Base-by-base conservation (phyloP, 1,140 invertebrate species). In the Drosophila mauritiana region DNA sequence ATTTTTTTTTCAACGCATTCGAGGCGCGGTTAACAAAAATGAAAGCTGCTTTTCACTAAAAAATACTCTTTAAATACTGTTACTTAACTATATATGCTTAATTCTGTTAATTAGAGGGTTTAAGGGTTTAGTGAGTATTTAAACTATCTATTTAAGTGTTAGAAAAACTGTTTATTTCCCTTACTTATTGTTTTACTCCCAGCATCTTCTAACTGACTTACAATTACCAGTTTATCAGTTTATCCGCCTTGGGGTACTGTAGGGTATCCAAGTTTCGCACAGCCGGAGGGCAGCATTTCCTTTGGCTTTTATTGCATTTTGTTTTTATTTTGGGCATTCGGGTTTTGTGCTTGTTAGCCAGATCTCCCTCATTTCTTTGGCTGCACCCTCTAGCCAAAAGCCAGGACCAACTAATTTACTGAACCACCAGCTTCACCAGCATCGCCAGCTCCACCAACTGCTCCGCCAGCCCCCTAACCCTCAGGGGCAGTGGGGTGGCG, bases 371-470 rank as follows among this genome's bases (percentile, higher is more conserved):
- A 36, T 65, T 63, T 40, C 67, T 56, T 69, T 70, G 63, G 49
- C 46, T 20, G 10, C 37, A 20, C 40, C 43, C 52, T 20, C 27
- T 36, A 67, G 53, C 53, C 46, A 39, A 57, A 57, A 52, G 56
- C 51, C 52, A 72, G 73, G 58, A 56, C 54, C 64, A 74, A 86
- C 82, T 86, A 78, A 85, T 85, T 85, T 75, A 85, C 64, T 70
- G 74, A 53, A 56, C 73, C 61, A 25, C 62, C 43, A 51, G 48
- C 31, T 31, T 8, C 31, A 31, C 31, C 31, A 22, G 20, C 20
- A 22, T 22, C 20, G 20, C 2, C 20, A 22, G 20, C 20, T 4
- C 6, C n/a, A 5, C 58, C 25, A 37, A 25, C 54, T 27, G 27
- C 42, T 13, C 15, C 43, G 12, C 15, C 1, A 4, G 13, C 20